Percentiles rank a stretch among this genome's conserved stretches.
phyloP scores from a whole-genome alignment of 64 coral and sea anemone genomes.

The Stichodactyla helianthus region DNA sequence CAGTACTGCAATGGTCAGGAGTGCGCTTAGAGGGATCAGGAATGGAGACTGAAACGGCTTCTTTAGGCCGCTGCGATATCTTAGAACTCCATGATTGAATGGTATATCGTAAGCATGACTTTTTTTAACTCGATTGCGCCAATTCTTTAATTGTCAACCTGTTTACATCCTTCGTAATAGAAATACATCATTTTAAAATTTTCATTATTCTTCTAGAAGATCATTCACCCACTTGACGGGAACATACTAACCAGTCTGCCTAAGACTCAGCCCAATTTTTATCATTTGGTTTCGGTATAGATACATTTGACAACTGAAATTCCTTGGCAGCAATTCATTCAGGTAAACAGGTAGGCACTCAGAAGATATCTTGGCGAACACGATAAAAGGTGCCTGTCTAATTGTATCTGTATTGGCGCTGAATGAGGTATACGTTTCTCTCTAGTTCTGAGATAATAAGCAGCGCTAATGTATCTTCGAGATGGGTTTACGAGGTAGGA shows the following conservation, averaged over 20 bases:
- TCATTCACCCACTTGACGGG: not conserved
- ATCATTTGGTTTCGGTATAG: not conserved
- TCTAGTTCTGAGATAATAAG: not conserved
- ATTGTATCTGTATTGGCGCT: not conserved
- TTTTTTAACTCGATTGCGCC: not conserved
- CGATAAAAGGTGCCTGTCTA: not conserved
- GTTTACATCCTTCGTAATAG: no score
- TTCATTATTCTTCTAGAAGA: not conserved
- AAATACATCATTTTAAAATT: not conserved
- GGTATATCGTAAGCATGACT: not conserved
- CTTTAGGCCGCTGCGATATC: not conserved
- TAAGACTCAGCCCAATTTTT: not conserved
- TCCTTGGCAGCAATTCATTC: not conserved
- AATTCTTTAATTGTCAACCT: no score
- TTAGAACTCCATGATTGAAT: not conserved
- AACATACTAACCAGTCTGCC: not conserved
- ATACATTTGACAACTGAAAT: constrained; percentile 1
- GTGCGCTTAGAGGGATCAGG: not conserved
- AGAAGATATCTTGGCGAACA: not conserved
- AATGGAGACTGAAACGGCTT: not conserved
- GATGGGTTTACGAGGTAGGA: not conserved
- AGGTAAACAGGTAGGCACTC: not conserved
- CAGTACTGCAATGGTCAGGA: not conserved
- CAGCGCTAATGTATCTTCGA: not conserved
- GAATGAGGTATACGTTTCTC: not conserved